phyloP scores from a whole-genome alignment of 2,797 vertebrate genomes.

The Mormyrops attenuatus region DNA sequence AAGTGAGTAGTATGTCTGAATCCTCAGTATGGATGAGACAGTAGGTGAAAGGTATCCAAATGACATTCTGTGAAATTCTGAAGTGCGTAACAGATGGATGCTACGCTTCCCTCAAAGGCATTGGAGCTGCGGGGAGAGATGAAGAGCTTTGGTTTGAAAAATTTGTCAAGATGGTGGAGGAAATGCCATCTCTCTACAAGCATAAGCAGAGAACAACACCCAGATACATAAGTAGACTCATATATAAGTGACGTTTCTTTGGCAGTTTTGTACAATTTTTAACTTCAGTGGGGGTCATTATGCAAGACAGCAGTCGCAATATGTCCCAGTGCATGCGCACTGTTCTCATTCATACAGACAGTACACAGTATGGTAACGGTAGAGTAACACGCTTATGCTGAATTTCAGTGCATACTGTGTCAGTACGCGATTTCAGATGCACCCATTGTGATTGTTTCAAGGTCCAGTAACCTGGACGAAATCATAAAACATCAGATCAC shows the following conservation, averaged over 20 bases:
- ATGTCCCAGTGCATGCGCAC: neutral
- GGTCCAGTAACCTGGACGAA: neutral
- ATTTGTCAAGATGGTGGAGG: neutral
- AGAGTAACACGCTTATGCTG: neutral
- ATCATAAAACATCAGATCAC: neutral
- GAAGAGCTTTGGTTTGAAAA: neutral
- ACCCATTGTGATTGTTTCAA: neutral
- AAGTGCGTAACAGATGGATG: neutral
- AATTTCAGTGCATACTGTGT: neutral
- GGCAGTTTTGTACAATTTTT: neutral
- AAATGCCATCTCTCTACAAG: neutral
- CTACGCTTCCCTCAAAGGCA: neutral
- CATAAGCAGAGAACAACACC: neutral
- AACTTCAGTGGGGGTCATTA: neutral
- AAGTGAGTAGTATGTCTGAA: neutral
- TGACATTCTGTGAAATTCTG: neutral
- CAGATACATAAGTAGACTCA: neutral
- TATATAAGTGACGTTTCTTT: neutral
- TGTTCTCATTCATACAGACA: neutral
- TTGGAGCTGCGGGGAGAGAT: neutral
- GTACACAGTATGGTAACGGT: neutral
- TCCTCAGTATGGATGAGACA: neutral
- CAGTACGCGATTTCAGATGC: neutral
- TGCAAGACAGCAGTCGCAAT: neutral
- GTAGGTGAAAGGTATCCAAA: neutral